Evolutionary conservation across 2,797 vertebrate species (phyloP).

Genomic region (Alosa sapidissima): DNA sequence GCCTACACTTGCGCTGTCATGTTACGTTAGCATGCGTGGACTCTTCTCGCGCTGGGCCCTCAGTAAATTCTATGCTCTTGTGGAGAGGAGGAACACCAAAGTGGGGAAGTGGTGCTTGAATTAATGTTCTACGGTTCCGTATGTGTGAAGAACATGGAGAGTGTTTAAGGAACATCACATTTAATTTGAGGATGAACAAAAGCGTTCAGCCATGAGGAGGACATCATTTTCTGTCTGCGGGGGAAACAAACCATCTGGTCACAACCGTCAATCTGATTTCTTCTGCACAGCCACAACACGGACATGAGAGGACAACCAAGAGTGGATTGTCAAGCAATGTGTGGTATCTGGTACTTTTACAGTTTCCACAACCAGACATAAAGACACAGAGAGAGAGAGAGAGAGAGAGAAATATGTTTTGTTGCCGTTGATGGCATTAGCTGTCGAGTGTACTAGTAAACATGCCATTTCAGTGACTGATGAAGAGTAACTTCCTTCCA

Average conservation of each 20-base stretch:
- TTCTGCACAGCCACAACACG: not conserved
- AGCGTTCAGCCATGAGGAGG: not conserved
- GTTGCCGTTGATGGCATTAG: not conserved
- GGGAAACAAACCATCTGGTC: not conserved
- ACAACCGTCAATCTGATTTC: not conserved
- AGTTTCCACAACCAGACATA: not conserved
- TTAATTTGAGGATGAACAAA: not conserved
- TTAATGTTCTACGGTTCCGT: not conserved
- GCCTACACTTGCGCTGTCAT: not conserved
- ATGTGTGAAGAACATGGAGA: not conserved
- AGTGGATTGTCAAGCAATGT: not conserved
- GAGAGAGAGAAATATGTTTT: not conserved
- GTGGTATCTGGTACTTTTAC: not conserved
- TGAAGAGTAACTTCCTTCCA: not conserved
- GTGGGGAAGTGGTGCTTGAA: not conserved
- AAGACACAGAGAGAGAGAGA: not conserved
- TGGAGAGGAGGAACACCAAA: not conserved
- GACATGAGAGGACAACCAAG: not conserved
- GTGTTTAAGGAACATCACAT: not conserved
- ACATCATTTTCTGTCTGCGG: not conserved
- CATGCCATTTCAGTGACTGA: not conserved
- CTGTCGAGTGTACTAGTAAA: not conserved
- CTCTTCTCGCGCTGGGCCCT: not conserved
- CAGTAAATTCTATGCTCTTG: not conserved
- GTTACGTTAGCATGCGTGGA: not conserved